Evolutionary conservation across 2,113 vertebrate species (phyloP).

Genomic region (Poecile atricapillus): DNA sequence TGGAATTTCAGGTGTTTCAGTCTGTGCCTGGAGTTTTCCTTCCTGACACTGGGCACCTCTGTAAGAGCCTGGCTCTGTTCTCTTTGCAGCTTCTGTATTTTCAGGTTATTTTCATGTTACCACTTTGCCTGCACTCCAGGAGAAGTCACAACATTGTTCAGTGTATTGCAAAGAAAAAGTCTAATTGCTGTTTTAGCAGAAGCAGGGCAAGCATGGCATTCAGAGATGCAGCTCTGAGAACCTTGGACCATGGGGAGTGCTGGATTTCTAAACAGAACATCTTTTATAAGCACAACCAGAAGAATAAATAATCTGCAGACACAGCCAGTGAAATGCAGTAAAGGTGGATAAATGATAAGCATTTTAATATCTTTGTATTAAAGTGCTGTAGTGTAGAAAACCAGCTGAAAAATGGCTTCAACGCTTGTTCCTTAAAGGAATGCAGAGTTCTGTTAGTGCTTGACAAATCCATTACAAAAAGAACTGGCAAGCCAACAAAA

Average conservation of each 20-base stretch:
- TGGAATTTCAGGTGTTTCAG: background rate
- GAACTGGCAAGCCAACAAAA: background rate
- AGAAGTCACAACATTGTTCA: background rate
- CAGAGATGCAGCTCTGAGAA: background rate
- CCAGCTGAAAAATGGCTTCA: background rate
- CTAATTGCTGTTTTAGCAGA: background rate
- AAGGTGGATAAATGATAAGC: background rate
- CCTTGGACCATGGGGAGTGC: background rate
- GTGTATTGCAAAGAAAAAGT: background rate
- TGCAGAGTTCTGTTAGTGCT: background rate
- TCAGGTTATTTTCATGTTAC: background rate
- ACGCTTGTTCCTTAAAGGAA: background rate
- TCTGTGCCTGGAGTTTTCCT: background rate
- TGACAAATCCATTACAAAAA: background rate
- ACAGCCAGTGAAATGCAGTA: background rate
- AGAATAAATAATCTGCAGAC: background rate
- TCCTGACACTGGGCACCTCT: background rate
- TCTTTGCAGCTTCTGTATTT: background rate
- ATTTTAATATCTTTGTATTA: background rate
- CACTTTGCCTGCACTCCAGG: background rate
- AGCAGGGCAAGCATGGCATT: accelerated
- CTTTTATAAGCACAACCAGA: background rate
- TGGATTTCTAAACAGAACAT: background rate
- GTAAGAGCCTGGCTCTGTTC: background rate
- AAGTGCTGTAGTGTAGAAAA: background rate